Conservation (phyloP, 2,113 vertebrate species). For the zebrafish (Danio rerio) region DNA sequence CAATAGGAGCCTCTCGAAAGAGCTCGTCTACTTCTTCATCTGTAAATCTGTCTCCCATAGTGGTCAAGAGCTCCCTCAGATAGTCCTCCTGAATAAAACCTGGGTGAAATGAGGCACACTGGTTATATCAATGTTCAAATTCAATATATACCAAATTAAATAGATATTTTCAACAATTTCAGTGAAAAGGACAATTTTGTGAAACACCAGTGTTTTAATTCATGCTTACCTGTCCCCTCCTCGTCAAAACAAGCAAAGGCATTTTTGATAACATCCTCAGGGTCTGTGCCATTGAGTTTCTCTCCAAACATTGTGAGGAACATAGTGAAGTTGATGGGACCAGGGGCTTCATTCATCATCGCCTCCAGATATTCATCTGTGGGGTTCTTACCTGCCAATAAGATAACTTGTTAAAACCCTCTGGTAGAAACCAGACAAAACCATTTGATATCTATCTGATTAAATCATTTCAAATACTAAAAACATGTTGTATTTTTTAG, state of each 20-base stretch:
- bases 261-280: conserved; percentile 92
- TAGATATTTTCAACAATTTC: not conserved
- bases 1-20: conserved; percentile 92
- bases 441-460: too few species aligned
- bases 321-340: conserved; percentile 96
- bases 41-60: conserved; percentile 94
- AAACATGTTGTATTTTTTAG: too few species aligned
- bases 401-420: not conserved
- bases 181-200: not conserved
- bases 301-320: conserved; percentile 98
- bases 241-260: conserved; percentile 96
- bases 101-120: not conserved
- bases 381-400: conserved; percentile 86
- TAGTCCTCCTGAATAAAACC: conserved; percentile 89
- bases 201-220: not conserved
- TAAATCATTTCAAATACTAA: too few species aligned
- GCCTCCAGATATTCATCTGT: conserved; percentile 90
- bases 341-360: conserved; percentile 95
- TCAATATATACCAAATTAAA: not conserved
- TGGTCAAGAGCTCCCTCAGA: conserved; percentile 90
- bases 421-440: too few species aligned
- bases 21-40: conserved; percentile 96
- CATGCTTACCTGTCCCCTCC: conserved; percentile 84
- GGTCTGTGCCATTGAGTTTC: conserved; percentile 83
- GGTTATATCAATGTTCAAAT: not conserved